These are phyloP conservation scores for Rhinophrynus dorsalis DNA, from an alignment of 2,797 vertebrate species.

Conservation along the genomic window DNA sequence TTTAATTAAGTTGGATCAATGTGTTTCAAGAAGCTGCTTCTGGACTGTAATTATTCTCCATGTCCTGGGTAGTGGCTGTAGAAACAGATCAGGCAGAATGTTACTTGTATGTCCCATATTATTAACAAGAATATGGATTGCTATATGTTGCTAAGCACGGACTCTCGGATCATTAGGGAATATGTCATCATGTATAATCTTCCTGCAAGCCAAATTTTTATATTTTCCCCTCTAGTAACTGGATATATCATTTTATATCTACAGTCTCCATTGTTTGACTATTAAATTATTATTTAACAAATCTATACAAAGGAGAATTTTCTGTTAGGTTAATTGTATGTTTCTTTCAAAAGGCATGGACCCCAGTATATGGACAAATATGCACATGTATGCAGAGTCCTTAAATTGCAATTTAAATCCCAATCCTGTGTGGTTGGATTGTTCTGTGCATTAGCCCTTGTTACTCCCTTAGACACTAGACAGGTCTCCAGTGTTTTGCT, in stretches of 20 bases:
- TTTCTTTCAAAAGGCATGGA: background rate
- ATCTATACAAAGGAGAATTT: background rate
- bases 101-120: background rate
- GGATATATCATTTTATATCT: background rate
- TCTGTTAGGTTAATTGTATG: background rate
- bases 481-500: no score
- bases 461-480: no score
- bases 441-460: no score
- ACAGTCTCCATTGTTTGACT: background rate
- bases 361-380: no score
- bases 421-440: no score
- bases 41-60: conserved; percentile 12
- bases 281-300: background rate
- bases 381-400: no score
- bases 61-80: background rate
- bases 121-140: background rate
- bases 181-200: background rate
- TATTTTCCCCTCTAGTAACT: no score
- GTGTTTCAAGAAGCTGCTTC: background rate
- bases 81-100: background rate
- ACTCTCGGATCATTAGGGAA: background rate
- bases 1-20: conserved; percentile 28
- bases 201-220: background rate
- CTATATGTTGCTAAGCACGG: background rate
- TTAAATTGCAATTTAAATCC: no score